Conservation (phyloP, 2,888 invertebrate species). For the Acleris laterana region DNA sequence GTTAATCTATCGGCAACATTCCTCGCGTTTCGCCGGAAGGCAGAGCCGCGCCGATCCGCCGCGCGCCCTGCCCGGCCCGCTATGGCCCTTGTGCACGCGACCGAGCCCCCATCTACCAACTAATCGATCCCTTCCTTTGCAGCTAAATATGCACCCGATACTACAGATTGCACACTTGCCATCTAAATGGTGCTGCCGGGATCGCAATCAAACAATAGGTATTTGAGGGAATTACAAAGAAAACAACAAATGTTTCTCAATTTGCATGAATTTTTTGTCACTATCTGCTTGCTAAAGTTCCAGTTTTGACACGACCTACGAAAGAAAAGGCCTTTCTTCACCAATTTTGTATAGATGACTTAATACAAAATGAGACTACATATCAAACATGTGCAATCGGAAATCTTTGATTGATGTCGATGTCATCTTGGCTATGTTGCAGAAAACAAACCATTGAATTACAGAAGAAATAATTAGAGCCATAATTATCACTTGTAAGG, state of each 20-base stretch:
- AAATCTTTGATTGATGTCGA: too few species aligned
- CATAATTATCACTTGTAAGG: too few species aligned
- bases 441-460: too few species aligned
- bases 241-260: background rate
- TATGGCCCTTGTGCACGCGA: slow-evolving; percentile 69
- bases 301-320: too few species aligned
- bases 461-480: too few species aligned
- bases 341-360: too few species aligned
- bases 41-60: slow-evolving; percentile 59
- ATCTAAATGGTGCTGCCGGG: slow-evolving; percentile 1
- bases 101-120: slow-evolving; percentile 54
- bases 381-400: too few species aligned
- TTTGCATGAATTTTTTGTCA: too few species aligned
- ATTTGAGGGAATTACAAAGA: background rate
- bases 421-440: too few species aligned
- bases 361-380: too few species aligned
- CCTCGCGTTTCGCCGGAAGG: slow-evolving; percentile 83
- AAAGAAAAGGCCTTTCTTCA: too few species aligned
- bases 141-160: slow-evolving; percentile 60
- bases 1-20: slow-evolving; percentile 84
- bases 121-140: slow-evolving; percentile 74
- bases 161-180: slow-evolving; percentile 30
- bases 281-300: too few species aligned
- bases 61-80: slow-evolving; percentile 54
- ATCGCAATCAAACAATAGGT: background rate